Conservation (phyloP, 2,797 vertebrate genomes). For the Amblyraja radiata region DNA sequence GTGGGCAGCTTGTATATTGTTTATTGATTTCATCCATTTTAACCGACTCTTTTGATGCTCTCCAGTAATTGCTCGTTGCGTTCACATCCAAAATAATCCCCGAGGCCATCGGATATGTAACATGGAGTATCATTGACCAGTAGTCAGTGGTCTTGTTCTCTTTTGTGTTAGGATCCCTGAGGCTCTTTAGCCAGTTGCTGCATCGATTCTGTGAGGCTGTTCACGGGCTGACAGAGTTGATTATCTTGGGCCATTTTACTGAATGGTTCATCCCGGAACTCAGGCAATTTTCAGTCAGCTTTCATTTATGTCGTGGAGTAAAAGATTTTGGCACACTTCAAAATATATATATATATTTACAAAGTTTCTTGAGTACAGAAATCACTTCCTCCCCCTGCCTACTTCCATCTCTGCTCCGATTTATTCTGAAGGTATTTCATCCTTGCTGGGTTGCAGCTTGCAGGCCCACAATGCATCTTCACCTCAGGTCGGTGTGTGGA, state of each 20-base stretch:
- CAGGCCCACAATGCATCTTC: not conserved
- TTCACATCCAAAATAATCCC: not conserved
- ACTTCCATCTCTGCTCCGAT: not conserved
- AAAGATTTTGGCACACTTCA: not conserved
- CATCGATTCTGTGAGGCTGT: not conserved
- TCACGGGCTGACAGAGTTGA: not conserved
- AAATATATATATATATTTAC: not conserved
- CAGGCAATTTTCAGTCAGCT: not conserved
- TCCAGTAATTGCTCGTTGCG: not conserved
- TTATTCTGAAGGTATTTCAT: not conserved
- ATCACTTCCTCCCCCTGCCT: not conserved
- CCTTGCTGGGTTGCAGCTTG: not conserved
- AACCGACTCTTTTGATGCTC: not conserved
- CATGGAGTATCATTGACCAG: not conserved
- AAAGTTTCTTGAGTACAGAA: not conserved
- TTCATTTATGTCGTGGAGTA: not conserved
- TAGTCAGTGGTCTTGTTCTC: not conserved
- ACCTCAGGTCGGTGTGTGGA: not conserved
- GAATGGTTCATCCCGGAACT: not conserved
- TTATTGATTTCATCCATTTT: constrained; percentile 19
- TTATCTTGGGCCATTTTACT: not conserved
- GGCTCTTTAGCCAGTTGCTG: not conserved
- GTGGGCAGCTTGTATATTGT: not conserved
- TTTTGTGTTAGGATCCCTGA: not conserved
- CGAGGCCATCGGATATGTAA: not conserved